phyloP scores from a whole-genome alignment of 2,797 vertebrate species.

The Chelon auratus region DNA sequence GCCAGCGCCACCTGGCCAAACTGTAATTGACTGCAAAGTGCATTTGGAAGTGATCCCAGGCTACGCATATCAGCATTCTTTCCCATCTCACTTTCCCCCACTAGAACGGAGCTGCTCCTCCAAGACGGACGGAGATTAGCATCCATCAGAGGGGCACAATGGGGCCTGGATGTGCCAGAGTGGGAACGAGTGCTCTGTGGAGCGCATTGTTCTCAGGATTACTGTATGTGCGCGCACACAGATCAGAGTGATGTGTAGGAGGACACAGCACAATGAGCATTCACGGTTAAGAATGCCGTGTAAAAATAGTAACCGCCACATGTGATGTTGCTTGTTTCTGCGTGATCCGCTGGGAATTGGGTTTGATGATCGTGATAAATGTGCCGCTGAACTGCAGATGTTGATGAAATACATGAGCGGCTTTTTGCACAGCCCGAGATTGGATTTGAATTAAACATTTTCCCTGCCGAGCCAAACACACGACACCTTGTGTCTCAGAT shows the following conservation, averaged over 20 bases:
- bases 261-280: slow-evolving; percentile 56
- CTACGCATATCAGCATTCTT: slow-evolving; percentile 63
- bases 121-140: slow-evolving; percentile 70
- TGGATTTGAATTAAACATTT: slow-evolving; percentile 66
- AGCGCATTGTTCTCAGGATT: slow-evolving; percentile 71
- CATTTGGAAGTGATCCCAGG: slow-evolving; percentile 75
- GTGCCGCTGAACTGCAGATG: slow-evolving; percentile 63
- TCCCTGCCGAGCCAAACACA: slow-evolving; percentile 20
- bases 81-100: slow-evolving; percentile 62
- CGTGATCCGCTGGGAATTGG: slow-evolving; percentile 54
- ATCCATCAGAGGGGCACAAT: slow-evolving; percentile 67
- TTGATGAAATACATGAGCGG: slow-evolving; percentile 61
- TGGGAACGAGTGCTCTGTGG: slow-evolving; percentile 41
- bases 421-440: slow-evolving; percentile 47
- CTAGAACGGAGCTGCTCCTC: slow-evolving; percentile 59
- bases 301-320: slow-evolving; percentile 71
- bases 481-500: slow-evolving; percentile 23
- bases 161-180: slow-evolving; percentile 58
- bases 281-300: slow-evolving; percentile 30
- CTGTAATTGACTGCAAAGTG: slow-evolving; percentile 83
- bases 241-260: slow-evolving; percentile 66
- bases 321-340: slow-evolving; percentile 52
- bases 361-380: slow-evolving; percentile 73
- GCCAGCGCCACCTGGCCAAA: slow-evolving; percentile 80
- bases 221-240: slow-evolving; percentile 53